These are phyloP conservation scores for Hyphantria cunea DNA, from an alignment of 1,140 invertebrate species.

Conservation along the genomic window DNA sequence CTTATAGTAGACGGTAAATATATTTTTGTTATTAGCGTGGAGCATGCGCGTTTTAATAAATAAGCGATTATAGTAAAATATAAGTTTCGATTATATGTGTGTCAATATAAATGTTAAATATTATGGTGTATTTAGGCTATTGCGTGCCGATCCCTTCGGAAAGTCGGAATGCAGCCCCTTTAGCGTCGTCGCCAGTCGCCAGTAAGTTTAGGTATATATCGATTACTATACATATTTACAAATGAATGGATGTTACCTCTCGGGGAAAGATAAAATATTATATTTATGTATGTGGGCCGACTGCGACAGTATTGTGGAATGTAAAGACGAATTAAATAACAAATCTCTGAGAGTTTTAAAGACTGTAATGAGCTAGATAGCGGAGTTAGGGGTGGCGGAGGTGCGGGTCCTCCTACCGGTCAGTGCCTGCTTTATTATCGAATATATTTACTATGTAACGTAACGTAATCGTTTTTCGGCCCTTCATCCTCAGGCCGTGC, in stretches of 20 bases:
- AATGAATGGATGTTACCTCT: conserved; percentile 38
- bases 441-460: conserved; percentile 25
- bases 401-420: conserved; percentile 13
- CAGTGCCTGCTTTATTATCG: conserved; percentile 42
- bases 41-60: conserved; percentile 5
- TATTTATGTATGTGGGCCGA: not conserved
- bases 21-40: conserved; percentile 32
- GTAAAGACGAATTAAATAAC: conserved; percentile 29
- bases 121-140: conserved; percentile 36
- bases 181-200: conserved; percentile 5
- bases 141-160: too few species aligned
- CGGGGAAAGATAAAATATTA: conserved; percentile 7
- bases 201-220: not conserved
- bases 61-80: conserved; percentile 16
- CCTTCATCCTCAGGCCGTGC: not conserved
- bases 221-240: conserved; percentile 40
- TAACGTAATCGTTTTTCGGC: not conserved
- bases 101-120: conserved; percentile 42
- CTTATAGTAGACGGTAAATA: conserved; percentile 26
- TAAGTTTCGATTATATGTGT: conserved; percentile 45
- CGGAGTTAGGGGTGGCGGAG: conserved; percentile 12
- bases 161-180: not conserved
- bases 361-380: conserved; percentile 43
- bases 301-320: not conserved
- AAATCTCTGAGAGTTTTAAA: conserved; percentile 36